Evolutionary conservation across 2,888 invertebrate species (phyloP), one percentile per base, ranked within the genome.

Genomic region (Sminthurinus aureus): DNA sequence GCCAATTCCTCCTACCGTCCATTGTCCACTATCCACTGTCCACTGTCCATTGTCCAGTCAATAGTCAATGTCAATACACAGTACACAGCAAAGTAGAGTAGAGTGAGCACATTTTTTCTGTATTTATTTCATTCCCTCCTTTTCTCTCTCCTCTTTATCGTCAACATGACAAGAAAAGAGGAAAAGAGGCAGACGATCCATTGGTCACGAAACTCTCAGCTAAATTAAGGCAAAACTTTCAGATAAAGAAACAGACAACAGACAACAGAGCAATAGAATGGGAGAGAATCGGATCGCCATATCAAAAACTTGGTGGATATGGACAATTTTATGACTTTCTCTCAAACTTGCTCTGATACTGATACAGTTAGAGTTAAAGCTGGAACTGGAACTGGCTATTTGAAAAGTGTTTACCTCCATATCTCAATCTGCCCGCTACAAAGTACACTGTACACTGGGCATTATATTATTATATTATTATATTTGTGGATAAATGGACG

Each of bases 211-310:
- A 86, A 87, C 86, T 86, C 83, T 84, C 83, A 84, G 82, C 77
- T 83, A 85, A 87, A 85, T 87, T 87, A 84, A 84, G 83, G 86
- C 86, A 87, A 85, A 87, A 87, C 84, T 80, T 77, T 51, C 26
- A 26, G 73, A 74, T 26, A n/a, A 71, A 71, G 71, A 71, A 13
- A 71, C 15, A 58, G 58, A 71, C 22, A 71, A 11, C 26, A 71
- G n/a, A 18, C 4, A n/a, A 71, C 26, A 71, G 85, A 87, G 82
- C 84, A 85, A 80, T 81, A 83, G 82, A 85, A 86, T 85, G 85
- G 38, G 6, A 38, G 6, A 38, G 38, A 38, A 38, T 38, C 1
- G 38, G 38, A 38, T 6, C 3, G 38, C 6, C 38, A 38, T 6
- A 38, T 38, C 38, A 4, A 84, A 84, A 83, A 81, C 77, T 85